Evolutionary conservation across 2,113 vertebrate species (phyloP).

Genomic region (Myxocyprinus asiaticus): DNA sequence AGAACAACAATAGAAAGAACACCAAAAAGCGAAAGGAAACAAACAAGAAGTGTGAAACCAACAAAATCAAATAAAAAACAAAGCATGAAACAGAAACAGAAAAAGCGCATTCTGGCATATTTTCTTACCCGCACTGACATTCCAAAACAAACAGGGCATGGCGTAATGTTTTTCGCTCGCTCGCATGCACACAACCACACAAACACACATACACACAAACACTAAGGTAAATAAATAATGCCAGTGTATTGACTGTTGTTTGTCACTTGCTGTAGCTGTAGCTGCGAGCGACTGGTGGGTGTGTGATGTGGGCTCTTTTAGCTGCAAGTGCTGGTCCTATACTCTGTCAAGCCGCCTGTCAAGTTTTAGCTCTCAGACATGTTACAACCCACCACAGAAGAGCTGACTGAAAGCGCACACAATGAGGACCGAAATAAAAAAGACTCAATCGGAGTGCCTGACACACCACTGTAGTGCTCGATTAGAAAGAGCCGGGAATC

Average conservation of each 20-base stretch:
- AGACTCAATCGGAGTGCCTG: slow-evolving; percentile 60
- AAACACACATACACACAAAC: slow-evolving; percentile 38
- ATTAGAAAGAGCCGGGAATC: not conserved
- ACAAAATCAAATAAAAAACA: not conserved
- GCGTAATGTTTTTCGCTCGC: slow-evolving; percentile 25
- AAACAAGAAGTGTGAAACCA: no score
- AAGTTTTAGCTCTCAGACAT: slow-evolving; percentile 78
- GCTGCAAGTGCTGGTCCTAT: slow-evolving; percentile 74
- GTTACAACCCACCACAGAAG: slow-evolving; percentile 62
- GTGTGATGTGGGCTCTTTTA: slow-evolving; percentile 66
- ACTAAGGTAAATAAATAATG: slow-evolving; percentile 31
- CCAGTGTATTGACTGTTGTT: slow-evolving; percentile 71
- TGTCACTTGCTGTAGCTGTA: slow-evolving; percentile 77
- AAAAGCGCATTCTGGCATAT: slow-evolving; percentile 42
- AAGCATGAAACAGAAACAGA: slow-evolving; percentile 31
- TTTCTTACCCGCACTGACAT: slow-evolving; percentile 27
- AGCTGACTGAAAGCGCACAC: slow-evolving; percentile 54
- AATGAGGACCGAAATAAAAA: slow-evolving; percentile 68
- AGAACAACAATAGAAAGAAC: no score
- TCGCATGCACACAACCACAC: slow-evolving; percentile 38
- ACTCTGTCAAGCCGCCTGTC: slow-evolving; percentile 77
- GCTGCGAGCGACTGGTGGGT: slow-evolving; percentile 68
- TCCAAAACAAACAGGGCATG: slow-evolving; percentile 20
- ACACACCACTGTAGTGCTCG: slow-evolving; percentile 63
- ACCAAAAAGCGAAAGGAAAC: no score